Evolutionary conservation across 2,888 invertebrate genomes (phyloP).

Genomic region (Bhutanitis thaidina): DNA sequence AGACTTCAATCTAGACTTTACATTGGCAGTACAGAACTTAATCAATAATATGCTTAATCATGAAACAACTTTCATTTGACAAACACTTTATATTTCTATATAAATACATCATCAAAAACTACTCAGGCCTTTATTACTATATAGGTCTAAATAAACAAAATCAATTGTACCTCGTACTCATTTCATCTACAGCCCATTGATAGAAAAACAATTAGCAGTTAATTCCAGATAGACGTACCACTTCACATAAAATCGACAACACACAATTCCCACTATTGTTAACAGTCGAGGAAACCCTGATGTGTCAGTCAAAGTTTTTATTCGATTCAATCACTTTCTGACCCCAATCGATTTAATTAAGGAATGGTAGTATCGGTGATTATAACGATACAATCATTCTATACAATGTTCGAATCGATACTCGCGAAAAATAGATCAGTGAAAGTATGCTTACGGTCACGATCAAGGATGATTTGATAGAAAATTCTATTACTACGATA

Average conservation of each 20-base stretch:
- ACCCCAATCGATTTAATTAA: slow-evolving; percentile 44
- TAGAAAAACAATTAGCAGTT: slow-evolving; percentile 13
- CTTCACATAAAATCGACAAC: slow-evolving; percentile 22
- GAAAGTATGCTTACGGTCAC: slow-evolving; percentile 20
- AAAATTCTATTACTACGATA: slow-evolving; percentile 10
- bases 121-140: no score
- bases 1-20: no score
- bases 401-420: slow-evolving; percentile 15
- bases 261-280: slow-evolving; percentile 35
- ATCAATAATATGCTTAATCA: no score
- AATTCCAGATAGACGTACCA: slow-evolving; percentile 5
- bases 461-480: slow-evolving; percentile 22
- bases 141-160: slow-evolving; percentile 3
- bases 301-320: slow-evolving; percentile 42
- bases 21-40: no score
- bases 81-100: no score
- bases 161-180: neutral
- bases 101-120: no score
- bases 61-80: no score
- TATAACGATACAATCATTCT: slow-evolving; percentile 22
- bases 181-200: neutral
- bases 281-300: slow-evolving; percentile 33
- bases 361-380: slow-evolving; percentile 30
- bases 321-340: slow-evolving; percentile 32
- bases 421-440: slow-evolving; percentile 15